A percentile compares a stretch with the other conserved stretches of the same genome.
Evolutionary conservation across 1,140 invertebrate genomes (phyloP).

Genomic region (Sarcophaga bullata): DNA sequence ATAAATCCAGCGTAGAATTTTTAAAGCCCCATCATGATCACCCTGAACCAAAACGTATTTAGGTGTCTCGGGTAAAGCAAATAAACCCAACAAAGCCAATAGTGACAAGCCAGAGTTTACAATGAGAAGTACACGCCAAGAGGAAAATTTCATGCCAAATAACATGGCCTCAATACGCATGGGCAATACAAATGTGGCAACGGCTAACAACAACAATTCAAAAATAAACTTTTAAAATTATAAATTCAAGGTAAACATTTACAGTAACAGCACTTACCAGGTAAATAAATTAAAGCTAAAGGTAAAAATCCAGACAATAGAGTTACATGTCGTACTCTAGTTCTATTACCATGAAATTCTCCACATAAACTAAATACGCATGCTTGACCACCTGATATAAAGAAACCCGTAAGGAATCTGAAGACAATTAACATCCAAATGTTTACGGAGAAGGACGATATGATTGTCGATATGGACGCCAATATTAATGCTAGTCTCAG

Average conservation of each 20-base stretch:
- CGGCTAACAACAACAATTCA: constrained; percentile 65
- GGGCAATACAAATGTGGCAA: constrained; percentile 74
- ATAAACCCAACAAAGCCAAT: constrained; percentile 67
- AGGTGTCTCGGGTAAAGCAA: constrained; percentile 78
- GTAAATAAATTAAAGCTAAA: constrained; percentile 73
- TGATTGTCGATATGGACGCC: constrained; percentile 73
- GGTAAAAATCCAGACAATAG: constrained; percentile 76
- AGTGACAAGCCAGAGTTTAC: constrained; percentile 70
- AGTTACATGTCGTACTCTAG: constrained; percentile 66
- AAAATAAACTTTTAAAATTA: background rate
- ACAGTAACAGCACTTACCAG: constrained; percentile 66
- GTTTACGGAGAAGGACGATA: constrained; percentile 76
- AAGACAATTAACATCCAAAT: constrained; percentile 75
- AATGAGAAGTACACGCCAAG: constrained; percentile 75
- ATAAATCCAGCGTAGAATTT: constrained; percentile 72
- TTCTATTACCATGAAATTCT: constrained; percentile 71
- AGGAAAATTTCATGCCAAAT: constrained; percentile 67
- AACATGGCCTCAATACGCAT: constrained; percentile 66
- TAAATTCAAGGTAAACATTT: background rate
- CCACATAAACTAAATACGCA: constrained; percentile 75
- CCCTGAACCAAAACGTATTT: constrained; percentile 78
- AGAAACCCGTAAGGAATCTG: constrained; percentile 78
- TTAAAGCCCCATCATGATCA: constrained; percentile 70
- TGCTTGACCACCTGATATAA: constrained; percentile 74
- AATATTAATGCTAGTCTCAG: constrained; percentile 75